Conservation (phyloP, 1,140 invertebrate species). For the Bathynomus jamesi region DNA sequence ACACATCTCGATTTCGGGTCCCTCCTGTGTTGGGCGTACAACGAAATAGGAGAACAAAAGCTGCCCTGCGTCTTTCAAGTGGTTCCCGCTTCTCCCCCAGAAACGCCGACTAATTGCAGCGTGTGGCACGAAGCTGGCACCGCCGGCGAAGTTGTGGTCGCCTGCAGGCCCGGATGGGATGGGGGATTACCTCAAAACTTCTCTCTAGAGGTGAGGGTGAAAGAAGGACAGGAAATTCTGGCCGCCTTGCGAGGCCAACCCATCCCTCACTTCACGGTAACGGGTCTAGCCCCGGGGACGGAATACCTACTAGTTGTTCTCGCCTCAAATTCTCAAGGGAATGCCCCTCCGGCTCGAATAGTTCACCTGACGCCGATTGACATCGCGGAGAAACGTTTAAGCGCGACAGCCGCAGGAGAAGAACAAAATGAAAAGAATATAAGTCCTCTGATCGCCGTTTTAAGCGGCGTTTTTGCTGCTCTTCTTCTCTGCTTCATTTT, state of each 20-base stretch:
- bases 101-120: slow-evolving; percentile 38
- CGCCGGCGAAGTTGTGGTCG: slow-evolving; percentile 21
- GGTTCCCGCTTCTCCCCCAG: slow-evolving; percentile 37
- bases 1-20: slow-evolving; percentile 34
- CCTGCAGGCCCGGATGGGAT: slow-evolving; percentile 30
- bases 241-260: slow-evolving; percentile 5
- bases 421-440: neutral
- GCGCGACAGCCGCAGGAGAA: neutral
- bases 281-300: slow-evolving; percentile 65
- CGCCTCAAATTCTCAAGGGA: slow-evolving; percentile 74
- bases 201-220: slow-evolving; percentile 20
- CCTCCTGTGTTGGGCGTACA: slow-evolving; percentile 30
- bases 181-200: slow-evolving; percentile 33
- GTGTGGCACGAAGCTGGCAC: slow-evolving; percentile 34
- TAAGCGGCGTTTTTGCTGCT: slow-evolving; percentile 1
- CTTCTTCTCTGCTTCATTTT: slow-evolving; percentile 7
- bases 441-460: neutral
- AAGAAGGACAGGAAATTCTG: neutral
- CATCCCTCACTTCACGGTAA: slow-evolving; percentile 49
- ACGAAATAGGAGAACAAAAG: slow-evolving; percentile 34
- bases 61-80: slow-evolving; percentile 38
- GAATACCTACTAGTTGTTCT: slow-evolving; percentile 81
- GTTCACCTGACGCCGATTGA: slow-evolving; percentile 18
- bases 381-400: slow-evolving; percentile 16
- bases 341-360: slow-evolving; percentile 36